Base-by-base conservation (phyloP, 1,140 invertebrate genomes). In the Zaprionus tsacasi region DNA sequence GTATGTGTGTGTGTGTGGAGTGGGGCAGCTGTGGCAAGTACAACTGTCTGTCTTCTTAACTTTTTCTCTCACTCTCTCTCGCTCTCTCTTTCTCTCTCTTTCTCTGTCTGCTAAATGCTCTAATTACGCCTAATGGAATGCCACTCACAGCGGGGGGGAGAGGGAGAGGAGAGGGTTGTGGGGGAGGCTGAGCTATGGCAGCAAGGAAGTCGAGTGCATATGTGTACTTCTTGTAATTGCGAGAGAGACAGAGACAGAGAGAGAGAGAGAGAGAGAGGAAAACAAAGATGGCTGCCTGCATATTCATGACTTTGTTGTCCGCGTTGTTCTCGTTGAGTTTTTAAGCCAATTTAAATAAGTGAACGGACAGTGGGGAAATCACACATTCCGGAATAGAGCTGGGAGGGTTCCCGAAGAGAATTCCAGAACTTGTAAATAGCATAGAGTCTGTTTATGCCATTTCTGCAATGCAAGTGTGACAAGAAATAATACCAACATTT, bases 71-170 rank as follows among this genome's bases (percentile, higher is more conserved):
- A 0, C 27, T 30, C 27, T 4, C 27, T 30, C 21, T 21, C 21
- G 1, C 21, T 21, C 36, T 38, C 36, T 38, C 36, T 38, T 8
- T 38, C 36, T 38, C 10, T 38, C 36, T 38, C 36, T 38, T 3
- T 88, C 88, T 82, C 82, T 80, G 77, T 48, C 70, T 73, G 85
- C 76, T 88, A 88, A 88, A 85, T 88, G 85, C 85, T 88, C 85
- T 88, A 89, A 88, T 88, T 88, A 88, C 85, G 85, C 69, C 85
- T 88, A 88, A 88, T 88, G 85, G 85, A 88, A 88, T 79, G 77
- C 78, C 78, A 78, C 75, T 78, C 65, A 63, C 57, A 48, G 30
- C 43, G 30, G 12, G 35, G 0, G 17, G 12, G 7, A 2, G 2
- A 21, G 21, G 21, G 21, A 21, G 21, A n/a, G n/a, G n/a, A n/a